Evolutionary conservation across 2,888 invertebrate genomes (phyloP).

Genomic region (Amaurobius ferox): DNA sequence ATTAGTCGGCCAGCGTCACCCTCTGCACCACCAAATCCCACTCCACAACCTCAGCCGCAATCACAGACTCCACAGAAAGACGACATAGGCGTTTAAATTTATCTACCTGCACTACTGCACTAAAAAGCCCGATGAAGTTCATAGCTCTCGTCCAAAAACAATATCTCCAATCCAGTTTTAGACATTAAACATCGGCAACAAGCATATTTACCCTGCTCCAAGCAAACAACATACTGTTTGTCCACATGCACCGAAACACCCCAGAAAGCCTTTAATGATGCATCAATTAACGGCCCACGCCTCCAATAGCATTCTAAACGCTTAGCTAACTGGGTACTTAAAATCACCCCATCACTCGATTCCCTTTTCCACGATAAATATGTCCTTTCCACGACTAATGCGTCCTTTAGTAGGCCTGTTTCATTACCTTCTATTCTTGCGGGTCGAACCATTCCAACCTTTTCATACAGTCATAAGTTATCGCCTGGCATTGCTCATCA

Average conservation of each 20-base stretch:
- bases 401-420: not conserved
- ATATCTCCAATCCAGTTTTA: constrained; percentile 69
- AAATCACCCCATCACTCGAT: constrained; percentile 31
- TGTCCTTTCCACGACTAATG: not conserved
- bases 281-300: constrained; percentile 23
- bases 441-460: constrained; percentile 29
- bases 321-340: constrained; percentile 22
- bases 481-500: constrained; percentile 9
- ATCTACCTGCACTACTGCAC: constrained; percentile 30
- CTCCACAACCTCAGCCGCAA: not conserved
- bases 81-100: constrained; percentile 65
- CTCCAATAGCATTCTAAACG: not conserved
- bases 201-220: constrained; percentile 56
- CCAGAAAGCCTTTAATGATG: constrained; percentile 41
- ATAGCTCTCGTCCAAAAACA: constrained; percentile 24
- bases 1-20: not conserved
- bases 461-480: not conserved
- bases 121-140: constrained; percentile 12
- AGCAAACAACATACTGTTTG: constrained; percentile 58
- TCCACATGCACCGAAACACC: constrained; percentile 51
- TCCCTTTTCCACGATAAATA: constrained; percentile 25
- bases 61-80: constrained; percentile 22
- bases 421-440: constrained; percentile 21
- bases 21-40: not conserved
- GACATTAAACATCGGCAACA: constrained; percentile 63